Base-by-base conservation (phyloP, 2,888 invertebrate species). In the Aplocera efformata region DNA sequence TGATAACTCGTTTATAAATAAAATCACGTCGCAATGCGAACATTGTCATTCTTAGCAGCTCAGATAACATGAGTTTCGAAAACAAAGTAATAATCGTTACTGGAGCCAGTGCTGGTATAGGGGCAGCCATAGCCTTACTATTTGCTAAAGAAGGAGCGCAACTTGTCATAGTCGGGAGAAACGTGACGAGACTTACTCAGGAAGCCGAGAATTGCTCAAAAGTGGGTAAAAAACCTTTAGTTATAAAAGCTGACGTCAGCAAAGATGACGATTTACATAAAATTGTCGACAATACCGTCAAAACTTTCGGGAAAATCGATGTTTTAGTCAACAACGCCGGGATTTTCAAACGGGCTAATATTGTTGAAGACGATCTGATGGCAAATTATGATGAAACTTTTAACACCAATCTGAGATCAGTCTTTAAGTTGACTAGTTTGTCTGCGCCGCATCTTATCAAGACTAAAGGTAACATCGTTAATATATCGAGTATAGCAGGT, bases 311-410 rank as follows among this genome's bases (percentile, higher is more conserved):
- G 0, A 56, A 58, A 53, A 30, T 78, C 1, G 72, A 79, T 22
- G 48, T 78, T 1, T 43, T 74, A 0, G 45, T 76, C 3, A 74
- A 76, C 38, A 74, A 73, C 33, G 75, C 70, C 1, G 70, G 67
- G 1, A 44, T 67, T n/a, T 4, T 44, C 0, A 48, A 32, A n/a
- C 4, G 24, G 0, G 56, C 50, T 0, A 41, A 31, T 0, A 42
- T 75, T 13, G 2, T 55, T 0, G 54, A 62, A 1, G 58, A 49
- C 1, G 53, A 66, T 7, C 28, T 66, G 1, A 22, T 71, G 10
- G 28, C 58, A 10, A 35, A 42, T 0, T 77, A 58, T 8, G 75
- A 78, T 37, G 49, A 54, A 11, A 25, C 66, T 1, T 53, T 72
- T 42, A 57, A 55, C 1, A 57, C 58, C 0, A 78, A 78, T 42